These are phyloP conservation scores for Thereva unica DNA, from an alignment of 2,888 invertebrate genomes.

Conservation along the genomic window DNA sequence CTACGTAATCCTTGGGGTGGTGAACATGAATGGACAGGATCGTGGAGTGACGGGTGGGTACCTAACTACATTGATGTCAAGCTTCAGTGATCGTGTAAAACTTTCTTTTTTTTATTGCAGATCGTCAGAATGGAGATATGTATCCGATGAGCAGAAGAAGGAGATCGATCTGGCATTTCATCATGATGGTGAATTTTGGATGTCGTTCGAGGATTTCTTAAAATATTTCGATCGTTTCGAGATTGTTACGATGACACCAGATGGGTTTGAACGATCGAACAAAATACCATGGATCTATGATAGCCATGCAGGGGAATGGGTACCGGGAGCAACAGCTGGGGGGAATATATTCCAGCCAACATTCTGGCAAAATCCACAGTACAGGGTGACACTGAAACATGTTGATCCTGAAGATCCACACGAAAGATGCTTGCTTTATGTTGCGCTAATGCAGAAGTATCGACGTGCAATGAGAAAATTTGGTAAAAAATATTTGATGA, in stretches of 20 bases:
- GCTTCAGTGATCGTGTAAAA: too few species aligned
- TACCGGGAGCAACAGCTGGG: slow-evolving; percentile 84
- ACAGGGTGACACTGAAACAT: slow-evolving; percentile 79
- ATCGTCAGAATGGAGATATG: slow-evolving; percentile 91
- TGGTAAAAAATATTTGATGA: slow-evolving; percentile 89
- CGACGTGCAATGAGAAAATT: slow-evolving; percentile 84
- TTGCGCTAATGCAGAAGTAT: slow-evolving; percentile 96
- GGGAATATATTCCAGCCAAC: slow-evolving; percentile 88
- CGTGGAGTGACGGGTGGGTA: slow-evolving; percentile 76
- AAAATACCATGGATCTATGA: too few species aligned
- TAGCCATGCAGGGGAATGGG: slow-evolving; percentile 76
- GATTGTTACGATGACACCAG: slow-evolving; percentile 94
- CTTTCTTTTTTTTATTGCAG: slow-evolving; percentile 49
- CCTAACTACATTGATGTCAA: too few species aligned
- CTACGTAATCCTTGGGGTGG: slow-evolving; percentile 95
- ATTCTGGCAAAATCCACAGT: slow-evolving; percentile 94
- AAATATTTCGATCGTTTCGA: slow-evolving; percentile 82
- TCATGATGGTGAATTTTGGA: slow-evolving; percentile 98
- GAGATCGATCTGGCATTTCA: slow-evolving; percentile 87
- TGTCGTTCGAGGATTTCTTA: slow-evolving; percentile 88
- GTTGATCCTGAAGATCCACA: slow-evolving; percentile 86
- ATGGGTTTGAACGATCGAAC: slow-evolving; percentile 70
- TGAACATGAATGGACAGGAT: slow-evolving; percentile 92
- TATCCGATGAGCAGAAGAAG: slow-evolving; percentile 82
- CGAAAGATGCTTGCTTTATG: slow-evolving; percentile 89